These are phyloP conservation scores for Alviniconcha marisindica DNA, from an alignment of 1,140 invertebrate species.

Conservation along the genomic window DNA sequence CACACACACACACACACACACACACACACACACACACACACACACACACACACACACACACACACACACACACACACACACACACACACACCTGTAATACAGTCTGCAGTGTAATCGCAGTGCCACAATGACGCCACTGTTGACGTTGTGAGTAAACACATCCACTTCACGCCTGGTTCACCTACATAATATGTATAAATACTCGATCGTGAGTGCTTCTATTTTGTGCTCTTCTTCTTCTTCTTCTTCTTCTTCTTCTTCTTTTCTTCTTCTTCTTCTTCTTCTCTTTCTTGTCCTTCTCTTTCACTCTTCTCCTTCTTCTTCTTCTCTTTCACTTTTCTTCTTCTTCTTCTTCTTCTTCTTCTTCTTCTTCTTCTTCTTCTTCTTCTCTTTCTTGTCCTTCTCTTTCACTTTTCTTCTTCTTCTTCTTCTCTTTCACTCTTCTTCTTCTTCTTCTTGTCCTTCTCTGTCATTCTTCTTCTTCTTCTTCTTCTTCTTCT, in stretches of 20 bases:
- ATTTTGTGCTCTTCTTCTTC: not conserved
- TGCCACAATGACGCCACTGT: too few species aligned
- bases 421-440: slow-evolving; percentile 2
- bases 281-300: not conserved
- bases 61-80: not conserved
- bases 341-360: slow-evolving; percentile 23
- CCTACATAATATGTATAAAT: too few species aligned
- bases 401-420: too few species aligned
- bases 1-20: not conserved
- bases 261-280: not conserved
- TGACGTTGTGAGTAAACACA: too few species aligned
- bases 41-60: not conserved
- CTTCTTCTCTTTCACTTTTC: too few species aligned
- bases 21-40: not conserved
- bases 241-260: not conserved
- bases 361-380: too few species aligned
- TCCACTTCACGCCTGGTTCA: too few species aligned
- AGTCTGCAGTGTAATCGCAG: too few species aligned
- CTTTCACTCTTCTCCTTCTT: not conserved
- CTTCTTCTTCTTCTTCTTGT: not conserved
- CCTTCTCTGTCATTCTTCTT: not conserved
- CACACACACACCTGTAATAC: not conserved
- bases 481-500: not conserved
- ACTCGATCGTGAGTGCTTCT: too few species aligned
- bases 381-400: slow-evolving; percentile 24